Base-by-base conservation (phyloP, 2,888 invertebrate genomes). In the Drosophila subquinaria region DNA sequence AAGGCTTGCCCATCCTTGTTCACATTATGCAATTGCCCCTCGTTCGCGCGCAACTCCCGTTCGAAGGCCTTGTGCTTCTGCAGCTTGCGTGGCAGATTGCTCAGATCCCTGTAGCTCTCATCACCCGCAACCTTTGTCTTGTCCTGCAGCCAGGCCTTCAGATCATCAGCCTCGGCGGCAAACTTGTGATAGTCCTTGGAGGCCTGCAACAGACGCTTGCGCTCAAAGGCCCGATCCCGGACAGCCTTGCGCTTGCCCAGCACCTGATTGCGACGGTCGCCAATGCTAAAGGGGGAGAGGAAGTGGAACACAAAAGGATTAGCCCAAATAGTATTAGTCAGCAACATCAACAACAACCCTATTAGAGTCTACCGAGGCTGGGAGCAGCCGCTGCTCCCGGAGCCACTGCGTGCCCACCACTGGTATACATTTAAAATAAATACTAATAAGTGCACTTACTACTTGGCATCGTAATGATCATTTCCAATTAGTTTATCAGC, bases 11-110 rank as follows among this genome's bases (percentile, higher is more conserved):
- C 97, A 65, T 94, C 94, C 93, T 97, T 97, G 81, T 97, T 97
- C 0, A 98, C 96, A 23, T 96, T 96, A 55, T 98, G 94, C 10
- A 98, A 94, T 88, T 98, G 97, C 13, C 97, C 98, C 92, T 99
- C 98, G 90, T 99, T 99, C 1, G 99, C 98, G 52, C 97, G 95
- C 20, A 99, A 93, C 91, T 99, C 99, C 0, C 98, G 94, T 90
- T 99, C 98, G 91, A 99, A 99, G 0, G 99, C 98, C 92, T 98
- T 97, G 91, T 99, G 99, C 90, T 98, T 98, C 93, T 98, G 98
- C 1, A 98, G 93, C 91, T 98, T 98, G 0, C 98, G 94, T 78
- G 98, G 97, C 74, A 98, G 93, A 92, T 99, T 98, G 43, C 95
- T 96, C 17, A 98, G 93, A 90, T 98, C 98, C 17, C 97, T 94